Evolutionary conservation across 2,888 invertebrate genomes (phyloP), one percentile per base, ranked within the genome.

Genomic region (Drosophila longiperda): DNA sequence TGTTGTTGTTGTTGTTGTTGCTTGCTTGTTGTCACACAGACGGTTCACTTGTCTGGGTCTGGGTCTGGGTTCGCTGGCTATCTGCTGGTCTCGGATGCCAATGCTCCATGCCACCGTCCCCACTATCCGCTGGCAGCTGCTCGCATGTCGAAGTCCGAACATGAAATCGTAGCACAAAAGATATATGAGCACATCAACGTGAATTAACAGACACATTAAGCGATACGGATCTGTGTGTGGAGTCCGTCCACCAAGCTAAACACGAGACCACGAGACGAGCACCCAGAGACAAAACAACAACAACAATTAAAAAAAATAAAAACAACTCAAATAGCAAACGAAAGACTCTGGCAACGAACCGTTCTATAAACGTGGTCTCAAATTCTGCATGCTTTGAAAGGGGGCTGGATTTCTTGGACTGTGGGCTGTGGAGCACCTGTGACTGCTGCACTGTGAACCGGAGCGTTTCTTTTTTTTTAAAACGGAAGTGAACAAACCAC

Each of bases 161-260:
- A 82, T 89, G 77, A 82, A 85, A 87, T 89, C 89, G 87, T 66
- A 81, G 82, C 80, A 84, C 66, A 54, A 80, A 80, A 89, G 85
- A 86, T 89, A 86, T 89, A 89, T 89, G 90, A 85, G 86, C 88
- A 86, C 85, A 86, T 86, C 85, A 87, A 89, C 70, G 87, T 89
- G 89, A 90, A 90, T 89, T 89, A 90, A 87, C 89, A 89, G 87
- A 80, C 87, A 87, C 89, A 83, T 88, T 82, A 87, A 87, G 78
- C 81, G 90, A 90, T 90, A 89, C 73, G 75, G 78, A 88, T 88
- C 90, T 83, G 67, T 66, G 49, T 77, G 68, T 53, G 48, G 55
- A 75, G 65, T 80, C 65, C 70, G 65, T 72, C 73, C 52, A 73
- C 57, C 49, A 29, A 52, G 69, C 64, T 72, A 83, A 80, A 80